Conservation (phyloP, 1,140 invertebrate genomes). For the Acromyrmex charruanus region DNA sequence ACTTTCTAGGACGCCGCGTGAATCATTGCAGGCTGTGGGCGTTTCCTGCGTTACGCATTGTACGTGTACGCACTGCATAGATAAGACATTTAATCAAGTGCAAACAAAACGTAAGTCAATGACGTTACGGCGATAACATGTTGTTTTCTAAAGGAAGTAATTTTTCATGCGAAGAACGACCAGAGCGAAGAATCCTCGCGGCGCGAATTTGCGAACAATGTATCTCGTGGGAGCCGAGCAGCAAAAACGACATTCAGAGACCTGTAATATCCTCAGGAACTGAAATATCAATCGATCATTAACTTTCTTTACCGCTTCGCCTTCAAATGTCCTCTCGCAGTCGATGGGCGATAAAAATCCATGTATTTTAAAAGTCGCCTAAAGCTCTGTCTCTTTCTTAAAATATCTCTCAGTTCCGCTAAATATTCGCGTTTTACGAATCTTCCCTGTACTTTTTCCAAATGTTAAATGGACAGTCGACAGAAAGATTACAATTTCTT, state of each 20-base stretch:
- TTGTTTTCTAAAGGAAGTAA: conserved; percentile 64
- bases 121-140: background rate
- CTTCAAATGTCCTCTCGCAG: no score
- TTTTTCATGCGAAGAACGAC: conserved; percentile 57
- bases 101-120: conserved; percentile 50
- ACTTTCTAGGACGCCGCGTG: conserved; percentile 66
- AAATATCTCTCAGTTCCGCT: background rate
- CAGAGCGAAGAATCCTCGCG: background rate
- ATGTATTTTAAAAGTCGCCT: background rate
- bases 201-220: conserved; percentile 47
- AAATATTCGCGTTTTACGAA: background rate
- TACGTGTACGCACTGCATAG: conserved; percentile 10
- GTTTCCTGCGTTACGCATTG: conserved; percentile 48
- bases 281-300: background rate
- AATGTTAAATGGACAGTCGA: background rate
- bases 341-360: background rate
- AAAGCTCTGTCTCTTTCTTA: background rate
- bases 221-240: conserved; percentile 38
- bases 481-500: background rate
- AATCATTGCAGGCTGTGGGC: conserved; percentile 67
- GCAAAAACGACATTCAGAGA: background rate
- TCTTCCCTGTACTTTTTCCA: background rate
- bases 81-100: conserved; percentile 42
- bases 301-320: no score
- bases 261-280: background rate